Conservation (phyloP, 2,113 vertebrate species). For the Hippocampus comes region DNA sequence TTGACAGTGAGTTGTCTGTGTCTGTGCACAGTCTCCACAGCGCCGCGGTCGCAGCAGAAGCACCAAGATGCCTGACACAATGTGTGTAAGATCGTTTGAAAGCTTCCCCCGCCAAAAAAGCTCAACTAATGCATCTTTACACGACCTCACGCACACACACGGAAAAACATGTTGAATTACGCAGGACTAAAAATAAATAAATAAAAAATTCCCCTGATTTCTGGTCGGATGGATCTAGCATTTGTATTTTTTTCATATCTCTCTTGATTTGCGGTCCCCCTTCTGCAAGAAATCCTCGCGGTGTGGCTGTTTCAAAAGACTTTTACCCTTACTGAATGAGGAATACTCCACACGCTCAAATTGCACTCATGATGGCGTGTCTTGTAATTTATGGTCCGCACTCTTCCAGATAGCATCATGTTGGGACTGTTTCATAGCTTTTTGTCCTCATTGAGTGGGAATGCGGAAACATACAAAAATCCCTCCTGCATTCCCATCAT, state of each 20-base stretch:
- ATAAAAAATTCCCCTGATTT: not conserved
- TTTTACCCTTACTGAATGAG: too few species aligned
- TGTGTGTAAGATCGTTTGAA: slow-evolving; percentile 75
- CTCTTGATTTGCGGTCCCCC: too few species aligned
- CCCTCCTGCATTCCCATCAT: not conserved
- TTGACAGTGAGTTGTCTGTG: slow-evolving; percentile 61
- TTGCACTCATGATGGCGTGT: too few species aligned
- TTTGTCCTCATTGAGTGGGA: too few species aligned
- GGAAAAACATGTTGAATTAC: not conserved
- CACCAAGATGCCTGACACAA: slow-evolving; percentile 75
- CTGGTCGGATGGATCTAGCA: not conserved
- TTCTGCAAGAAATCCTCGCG: too few species aligned
- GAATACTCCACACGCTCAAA: too few species aligned
- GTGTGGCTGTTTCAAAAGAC: too few species aligned
- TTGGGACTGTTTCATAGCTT: not conserved
- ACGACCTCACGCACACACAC: slow-evolving; percentile 6
- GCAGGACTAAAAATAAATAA: not conserved
- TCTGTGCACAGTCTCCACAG: slow-evolving; percentile 69
- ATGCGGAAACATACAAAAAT: too few species aligned
- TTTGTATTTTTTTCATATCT: too few species aligned
- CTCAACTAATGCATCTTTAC: slow-evolving; percentile 4
- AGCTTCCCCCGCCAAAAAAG: slow-evolving; percentile 48
- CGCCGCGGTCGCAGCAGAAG: slow-evolving; percentile 56
- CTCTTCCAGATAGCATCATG: not conserved
- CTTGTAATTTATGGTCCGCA: not conserved